Evolutionary conservation across 2,888 invertebrate species (phyloP), one percentile per base, ranked within the genome.

Genomic region (Limnephilus lunatus): DNA sequence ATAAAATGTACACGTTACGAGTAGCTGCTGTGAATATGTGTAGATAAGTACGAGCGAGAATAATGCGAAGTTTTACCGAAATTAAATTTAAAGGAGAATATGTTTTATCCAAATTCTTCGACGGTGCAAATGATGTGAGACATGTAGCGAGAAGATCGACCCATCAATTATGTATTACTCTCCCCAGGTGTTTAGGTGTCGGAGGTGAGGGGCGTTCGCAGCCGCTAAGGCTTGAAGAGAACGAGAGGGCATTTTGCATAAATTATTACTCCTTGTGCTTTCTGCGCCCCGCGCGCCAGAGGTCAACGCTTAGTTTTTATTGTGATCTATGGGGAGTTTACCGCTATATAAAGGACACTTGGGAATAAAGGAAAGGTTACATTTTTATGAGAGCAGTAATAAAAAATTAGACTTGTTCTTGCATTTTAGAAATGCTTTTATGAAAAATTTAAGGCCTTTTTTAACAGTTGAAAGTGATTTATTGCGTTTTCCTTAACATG

Each of bases 131-230:
- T 68, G 68, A 68, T 68, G 68, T 68, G 68, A 9, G 68, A n/a
- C 68, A 68, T 68, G 68, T 68, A 68, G 68, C 68, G 68, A 68
- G 68, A 68, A 68, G 68, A 68, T 68, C 68, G 68, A 68, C 68
- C n/a, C 68, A 68, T 68, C 25, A 68, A 68, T 25, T 68, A 68
- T 25, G 68, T 25, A 68, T 9, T 68, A 68, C n/a, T n/a, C n/a
- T n/a, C 25, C n/a, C 25, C 68, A n/a, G 68, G 68, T n/a, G 68
- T 68, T 68, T 68, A 68, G 68, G 68, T 68, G 25, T 68, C 2
- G 25, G 68, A 68, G 68, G 68, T n/a, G 68, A 9, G 25, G n/a
- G 68, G 68, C 25, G 19, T 68, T 68, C 68, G 68, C 68, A 68
- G 68, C 68, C 68, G 68, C 68, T n/a, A 53, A 53, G 53, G 53